A percentile compares a stretch with the other conserved stretches of the same genome.
These are phyloP conservation scores for Archaeoteleia sp. DNA, from an alignment of 2,888 invertebrate genomes.

Conservation along the genomic window DNA sequence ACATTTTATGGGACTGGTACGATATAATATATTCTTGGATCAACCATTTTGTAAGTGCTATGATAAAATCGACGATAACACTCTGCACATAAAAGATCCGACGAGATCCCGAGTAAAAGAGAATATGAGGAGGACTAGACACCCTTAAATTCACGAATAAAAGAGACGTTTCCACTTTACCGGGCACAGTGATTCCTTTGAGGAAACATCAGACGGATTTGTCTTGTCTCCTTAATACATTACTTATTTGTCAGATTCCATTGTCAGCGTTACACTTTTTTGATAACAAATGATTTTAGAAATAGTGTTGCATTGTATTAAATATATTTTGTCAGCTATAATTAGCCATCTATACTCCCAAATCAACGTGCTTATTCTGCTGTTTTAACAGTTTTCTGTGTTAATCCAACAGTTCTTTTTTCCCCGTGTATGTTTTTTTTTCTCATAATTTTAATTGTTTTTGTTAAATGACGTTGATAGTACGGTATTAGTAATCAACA, in stretches of 20 bases:
- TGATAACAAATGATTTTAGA: constrained; percentile 39
- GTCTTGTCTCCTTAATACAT: constrained; percentile 45
- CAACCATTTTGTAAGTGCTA: constrained; percentile 49
- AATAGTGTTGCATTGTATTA: too few relatives aligned
- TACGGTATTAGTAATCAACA: too few relatives aligned
- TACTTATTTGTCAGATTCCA: constrained; percentile 44
- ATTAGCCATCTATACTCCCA: neutral
- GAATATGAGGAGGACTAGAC: constrained; percentile 46
- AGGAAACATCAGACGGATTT: constrained; percentile 42
- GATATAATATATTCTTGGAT: constrained; percentile 44
- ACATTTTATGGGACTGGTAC: constrained; percentile 33
- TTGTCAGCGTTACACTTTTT: constrained; percentile 30
- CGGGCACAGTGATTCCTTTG: constrained; percentile 39
- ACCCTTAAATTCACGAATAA: constrained; percentile 50
- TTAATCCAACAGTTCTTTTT: too few relatives aligned
- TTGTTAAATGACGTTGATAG: too few relatives aligned
- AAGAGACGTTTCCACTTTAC: constrained; percentile 48
- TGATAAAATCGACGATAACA: constrained; percentile 52
- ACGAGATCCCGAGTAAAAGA: constrained; percentile 41
- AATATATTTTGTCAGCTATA: too few relatives aligned
- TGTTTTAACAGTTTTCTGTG: too few relatives aligned
- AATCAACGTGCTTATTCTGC: too few relatives aligned
- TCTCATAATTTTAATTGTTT: too few relatives aligned
- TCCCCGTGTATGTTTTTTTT: too few relatives aligned
- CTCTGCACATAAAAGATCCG: constrained; percentile 47